These are phyloP conservation scores for Micrastur ruficollis DNA, from an alignment of 2,797 vertebrate species.

Conservation along the genomic window DNA sequence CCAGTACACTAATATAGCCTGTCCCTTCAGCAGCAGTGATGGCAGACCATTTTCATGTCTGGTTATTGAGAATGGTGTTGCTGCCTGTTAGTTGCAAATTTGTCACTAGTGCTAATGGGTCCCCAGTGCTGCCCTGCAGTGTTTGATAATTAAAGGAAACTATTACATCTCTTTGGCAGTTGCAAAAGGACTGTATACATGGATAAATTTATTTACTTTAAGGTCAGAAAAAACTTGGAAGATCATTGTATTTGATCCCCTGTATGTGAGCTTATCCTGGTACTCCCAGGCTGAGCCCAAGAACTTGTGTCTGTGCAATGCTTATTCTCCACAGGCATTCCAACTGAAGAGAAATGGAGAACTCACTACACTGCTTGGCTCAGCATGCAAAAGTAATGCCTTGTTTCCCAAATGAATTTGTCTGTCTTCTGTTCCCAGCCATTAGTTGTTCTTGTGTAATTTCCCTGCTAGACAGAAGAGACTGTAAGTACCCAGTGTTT, in stretches of 20 bases:
- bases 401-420: conserved; percentile 10
- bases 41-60: background rate
- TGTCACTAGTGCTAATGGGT: background rate
- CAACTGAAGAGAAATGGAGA: background rate
- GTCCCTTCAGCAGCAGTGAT: background rate
- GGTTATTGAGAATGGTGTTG: background rate
- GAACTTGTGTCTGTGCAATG: background rate
- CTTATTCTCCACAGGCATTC: background rate
- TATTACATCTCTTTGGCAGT: background rate
- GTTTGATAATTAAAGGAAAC: background rate
- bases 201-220: background rate
- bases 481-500: background rate
- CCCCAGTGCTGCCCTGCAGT: background rate
- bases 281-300: background rate
- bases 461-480: background rate
- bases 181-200: background rate
- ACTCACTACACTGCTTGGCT: background rate
- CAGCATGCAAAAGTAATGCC: background rate
- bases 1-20: background rate
- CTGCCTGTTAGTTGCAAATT: background rate
- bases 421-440: conserved; percentile 8
- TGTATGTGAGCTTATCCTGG: background rate
- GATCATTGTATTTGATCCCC: background rate
- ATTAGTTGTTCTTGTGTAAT: conserved; percentile 2
- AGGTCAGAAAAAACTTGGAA: background rate